Percentiles rank a stretch among this genome's conserved stretches.
phyloP scores from a whole-genome alignment of 1,140 invertebrate species.

The Thereuonema tuberculata region DNA sequence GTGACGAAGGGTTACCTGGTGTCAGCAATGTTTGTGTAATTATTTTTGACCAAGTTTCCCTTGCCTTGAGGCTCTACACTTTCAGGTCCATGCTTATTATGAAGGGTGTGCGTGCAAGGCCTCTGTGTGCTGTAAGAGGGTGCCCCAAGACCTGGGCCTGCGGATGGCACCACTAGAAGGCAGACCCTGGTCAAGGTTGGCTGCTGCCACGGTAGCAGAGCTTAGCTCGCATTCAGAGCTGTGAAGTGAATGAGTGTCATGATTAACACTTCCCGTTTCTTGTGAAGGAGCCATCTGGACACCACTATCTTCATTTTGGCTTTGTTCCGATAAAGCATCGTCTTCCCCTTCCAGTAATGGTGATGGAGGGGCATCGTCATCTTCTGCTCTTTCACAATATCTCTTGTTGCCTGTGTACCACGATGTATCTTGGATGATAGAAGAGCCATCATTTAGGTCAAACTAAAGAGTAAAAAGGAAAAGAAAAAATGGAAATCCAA shows the following conservation, averaged over 20 bases:
- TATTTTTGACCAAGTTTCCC: neutral
- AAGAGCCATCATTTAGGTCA: too few species aligned
- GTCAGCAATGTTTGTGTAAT: neutral
- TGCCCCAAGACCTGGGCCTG: neutral
- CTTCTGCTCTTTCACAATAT: neutral
- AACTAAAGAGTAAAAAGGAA: neutral
- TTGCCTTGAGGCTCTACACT: neutral
- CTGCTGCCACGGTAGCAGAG: neutral
- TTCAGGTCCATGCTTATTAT: neutral
- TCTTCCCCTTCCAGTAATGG: conserved; percentile 7
- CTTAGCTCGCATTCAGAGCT: neutral
- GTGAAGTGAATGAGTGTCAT: neutral
- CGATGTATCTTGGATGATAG: too few species aligned
- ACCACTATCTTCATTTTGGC: conserved; percentile 5
- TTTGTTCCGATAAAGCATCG: neutral
- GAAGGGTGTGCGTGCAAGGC: neutral
- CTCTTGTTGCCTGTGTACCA: conserved; percentile 10
- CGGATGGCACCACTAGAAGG: neutral
- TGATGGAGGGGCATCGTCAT: conserved; percentile 8
- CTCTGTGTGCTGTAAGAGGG: neutral
- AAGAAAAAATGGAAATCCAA: neutral
- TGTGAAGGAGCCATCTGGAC: neutral
- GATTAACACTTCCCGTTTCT: neutral
- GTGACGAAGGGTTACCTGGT: conserved; percentile 1
- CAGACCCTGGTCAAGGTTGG: neutral